Base-by-base conservation (phyloP, 2,797 vertebrate species). In the Sebastes matsubarae region DNA sequence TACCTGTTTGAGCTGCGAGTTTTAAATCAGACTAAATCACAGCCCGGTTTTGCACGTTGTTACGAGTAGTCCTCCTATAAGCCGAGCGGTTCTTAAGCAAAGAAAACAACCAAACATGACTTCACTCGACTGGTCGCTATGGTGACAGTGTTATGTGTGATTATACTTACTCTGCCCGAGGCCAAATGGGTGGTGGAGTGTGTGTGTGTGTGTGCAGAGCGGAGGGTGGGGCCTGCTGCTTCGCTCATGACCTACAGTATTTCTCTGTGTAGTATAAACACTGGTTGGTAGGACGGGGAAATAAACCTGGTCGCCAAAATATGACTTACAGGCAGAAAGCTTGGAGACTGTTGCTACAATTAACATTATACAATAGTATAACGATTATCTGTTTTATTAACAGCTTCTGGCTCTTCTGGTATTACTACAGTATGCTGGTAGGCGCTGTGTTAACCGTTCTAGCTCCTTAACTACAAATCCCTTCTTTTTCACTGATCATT, bases 91-190 rank as follows among this genome's bases (percentile, higher is more conserved):
- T 70, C 67, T 67, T 60, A 60, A 50, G n/a, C 27, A 24, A 66
- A 77, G 69, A 58, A 54, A 80, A 59, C 57, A 54, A 55, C 29
- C n/a, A 22, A 71, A 66, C 65, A 80, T 61, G 66, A 85, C 75
- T 81, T 79, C 55, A 63, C 63, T 36, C 30, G 20, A 30, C 70
- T 4, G 12, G 87, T 94, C 50, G 54, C 90, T 69, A 93, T 91
- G 86, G 92, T 16, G 84, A 93, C 83, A 29, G 68, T 89, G 89
- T 92, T 91, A 68, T 88, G 87, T 85, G 85, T 89, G 86, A 81
- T 83, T 82, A 80, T 68, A 68, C 75, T 77, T 75, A 76, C 75
- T 88, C 42, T 32, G 84, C 82, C 70, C 57, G 38, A 78, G 87
- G 92, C 83, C 81, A 84, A 91, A 74, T 81, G 82, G 72, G 86